Evolutionary conservation across 1,140 invertebrate species (phyloP), one percentile per base, ranked within the genome.

Genomic region (Nasonia longicornis): DNA sequence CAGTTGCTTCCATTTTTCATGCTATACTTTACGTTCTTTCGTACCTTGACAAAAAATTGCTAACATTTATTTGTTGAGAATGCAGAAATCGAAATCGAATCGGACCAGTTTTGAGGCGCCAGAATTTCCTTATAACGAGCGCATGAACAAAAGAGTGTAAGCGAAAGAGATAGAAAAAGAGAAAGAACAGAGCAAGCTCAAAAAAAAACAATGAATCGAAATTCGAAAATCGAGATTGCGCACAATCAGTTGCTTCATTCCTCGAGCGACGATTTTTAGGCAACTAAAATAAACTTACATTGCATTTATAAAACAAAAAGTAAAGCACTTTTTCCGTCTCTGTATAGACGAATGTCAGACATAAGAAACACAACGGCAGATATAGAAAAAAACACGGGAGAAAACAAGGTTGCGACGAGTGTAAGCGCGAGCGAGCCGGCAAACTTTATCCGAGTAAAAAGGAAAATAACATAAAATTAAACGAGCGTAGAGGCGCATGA

Each of bases 321-420:
- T 35, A 66, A 66, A 22, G 66, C 69, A 81, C 69, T 77, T 77
- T 71, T 77, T 82, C 73, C 63, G 58, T 82, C 70, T 77, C 14
- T 72, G 58, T 73, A 82, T 66, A 77, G 77, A 82, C 20, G 29
- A 58, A 58, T 58, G 52, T 6, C 20, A 58, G 52, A 20, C 16
- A 16, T 16, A 6, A 58, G 20, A 58, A n/a, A 58, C 20, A 58
- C 52, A 14, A 58, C 6, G 16, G 52, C 16, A 20, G 16, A 20
- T 20, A 20, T 16, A 7, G 52, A 58, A 14, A 20, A n/a, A 77
- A 29, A 72, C 0, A n/a, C 26, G 26, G 10, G 11, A 73, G 22
- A 77, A 82, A 77, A 71, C 6, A 48, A 67, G 10, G 38, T 73
- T 29, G 29, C 58, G 67, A 73, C 70, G 67, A 77, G 74, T 77